These are phyloP conservation scores for Maccullochella peelii DNA, from an alignment of 2,113 vertebrate genomes.

Conservation along the genomic window DNA sequence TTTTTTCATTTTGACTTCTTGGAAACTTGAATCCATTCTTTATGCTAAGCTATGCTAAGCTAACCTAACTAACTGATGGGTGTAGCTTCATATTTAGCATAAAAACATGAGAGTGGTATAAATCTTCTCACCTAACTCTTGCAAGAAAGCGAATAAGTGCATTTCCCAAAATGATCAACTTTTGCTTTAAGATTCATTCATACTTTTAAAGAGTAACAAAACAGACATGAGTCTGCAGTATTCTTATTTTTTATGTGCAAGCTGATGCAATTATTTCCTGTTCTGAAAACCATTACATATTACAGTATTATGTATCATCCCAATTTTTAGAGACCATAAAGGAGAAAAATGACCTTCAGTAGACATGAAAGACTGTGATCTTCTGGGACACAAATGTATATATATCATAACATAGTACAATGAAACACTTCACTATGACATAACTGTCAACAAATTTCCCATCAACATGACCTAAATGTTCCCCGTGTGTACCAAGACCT, in stretches of 20 bases:
- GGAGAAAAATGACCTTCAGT: slow-evolving; percentile 9
- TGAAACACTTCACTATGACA: neutral
- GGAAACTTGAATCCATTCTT: neutral
- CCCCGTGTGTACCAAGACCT: neutral
- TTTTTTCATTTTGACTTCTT: neutral
- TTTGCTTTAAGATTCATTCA: neutral
- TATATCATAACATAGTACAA: neutral
- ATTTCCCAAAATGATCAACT: neutral
- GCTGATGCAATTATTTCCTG: neutral
- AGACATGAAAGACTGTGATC: neutral
- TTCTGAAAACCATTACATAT: neutral
- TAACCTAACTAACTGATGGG: neutral
- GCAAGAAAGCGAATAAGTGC: neutral
- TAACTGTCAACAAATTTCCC: slow-evolving; percentile 13
- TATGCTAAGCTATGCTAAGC: slow-evolving; percentile 11
- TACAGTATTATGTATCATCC: neutral
- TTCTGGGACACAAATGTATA: neutral
- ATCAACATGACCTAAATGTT: slow-evolving; percentile 16
- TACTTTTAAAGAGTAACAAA: neutral
- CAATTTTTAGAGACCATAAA: neutral
- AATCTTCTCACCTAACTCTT: neutral
- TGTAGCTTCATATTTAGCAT: neutral
- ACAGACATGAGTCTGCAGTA: neutral
- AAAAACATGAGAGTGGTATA: neutral
- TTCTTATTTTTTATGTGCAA: too few relatives aligned